Conservation (phyloP, 1,140 invertebrate species). For the Plodia interpunctella region DNA sequence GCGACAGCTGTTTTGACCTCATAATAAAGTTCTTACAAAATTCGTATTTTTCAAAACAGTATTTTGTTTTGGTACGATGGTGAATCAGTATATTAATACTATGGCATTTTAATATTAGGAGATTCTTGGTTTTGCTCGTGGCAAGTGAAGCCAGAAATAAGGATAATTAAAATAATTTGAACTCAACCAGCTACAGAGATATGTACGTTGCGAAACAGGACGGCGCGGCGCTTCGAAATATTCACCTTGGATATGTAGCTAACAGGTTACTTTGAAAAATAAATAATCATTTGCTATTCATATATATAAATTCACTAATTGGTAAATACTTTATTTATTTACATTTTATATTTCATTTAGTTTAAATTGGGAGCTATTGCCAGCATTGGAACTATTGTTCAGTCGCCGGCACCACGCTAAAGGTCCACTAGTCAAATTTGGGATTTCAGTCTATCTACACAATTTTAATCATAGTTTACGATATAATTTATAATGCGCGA, state of each 20-base stretch:
- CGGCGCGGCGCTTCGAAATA: constrained; percentile 56
- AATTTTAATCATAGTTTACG: constrained; percentile 27
- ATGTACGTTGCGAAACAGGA: constrained; percentile 62
- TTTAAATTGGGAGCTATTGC: not conserved
- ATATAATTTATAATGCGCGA: constrained; percentile 27
- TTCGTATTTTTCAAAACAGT: no score
- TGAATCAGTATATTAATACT: not conserved
- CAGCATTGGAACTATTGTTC: not conserved
- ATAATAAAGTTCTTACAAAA: no score
- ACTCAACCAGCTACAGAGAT: constrained; percentile 38
- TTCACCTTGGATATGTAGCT: constrained; percentile 45
- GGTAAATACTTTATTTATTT: constrained; percentile 3
- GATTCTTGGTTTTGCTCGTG: not conserved
- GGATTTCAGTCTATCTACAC: constrained; percentile 59
- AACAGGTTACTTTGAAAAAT: constrained; percentile 16
- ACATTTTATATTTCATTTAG: constrained; percentile 9
- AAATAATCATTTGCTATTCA: constrained; percentile 16
- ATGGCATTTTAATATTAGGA: not conserved
- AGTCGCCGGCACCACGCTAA: not conserved
- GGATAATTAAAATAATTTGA: constrained; percentile 10
- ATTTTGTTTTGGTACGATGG: not conserved
- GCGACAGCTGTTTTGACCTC: no score
- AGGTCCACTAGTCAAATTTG: constrained; percentile 30
- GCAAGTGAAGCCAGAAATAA: not conserved
- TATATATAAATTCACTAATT: constrained; percentile 5